A percentile compares a stretch with the other conserved stretches of the same genome.
Evolutionary conservation across 2,113 vertebrate species (phyloP).

Genomic region (Psittacus erithacus): DNA sequence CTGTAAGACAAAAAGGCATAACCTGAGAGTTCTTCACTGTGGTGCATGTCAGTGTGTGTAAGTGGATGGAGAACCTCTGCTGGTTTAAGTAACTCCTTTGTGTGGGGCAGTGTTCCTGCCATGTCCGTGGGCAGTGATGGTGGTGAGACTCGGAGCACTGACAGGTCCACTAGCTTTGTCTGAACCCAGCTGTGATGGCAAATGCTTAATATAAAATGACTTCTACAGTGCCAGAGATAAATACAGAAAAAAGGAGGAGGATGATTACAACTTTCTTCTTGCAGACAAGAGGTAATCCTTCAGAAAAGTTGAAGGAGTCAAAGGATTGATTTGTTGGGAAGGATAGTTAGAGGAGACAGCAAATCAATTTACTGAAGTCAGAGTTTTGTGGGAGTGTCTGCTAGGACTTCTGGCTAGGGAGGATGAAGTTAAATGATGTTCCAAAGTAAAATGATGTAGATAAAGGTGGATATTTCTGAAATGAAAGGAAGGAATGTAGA

Average conservation of each 20-base stretch:
- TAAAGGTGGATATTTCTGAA: neutral
- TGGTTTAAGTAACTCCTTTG: neutral
- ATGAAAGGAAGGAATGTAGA: neutral
- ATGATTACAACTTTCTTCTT: neutral
- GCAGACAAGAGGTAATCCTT: neutral
- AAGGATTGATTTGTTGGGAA: constrained; percentile 38
- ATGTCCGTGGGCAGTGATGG: neutral
- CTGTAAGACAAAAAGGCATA: neutral
- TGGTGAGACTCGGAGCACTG: neutral
- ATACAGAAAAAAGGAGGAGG: neutral
- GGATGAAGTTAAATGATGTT: neutral
- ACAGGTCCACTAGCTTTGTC: neutral
- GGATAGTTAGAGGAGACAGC: constrained; percentile 20
- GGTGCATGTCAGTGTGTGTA: neutral
- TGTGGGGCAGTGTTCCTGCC: rapidly evolving
- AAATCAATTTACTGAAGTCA: constrained; percentile 13
- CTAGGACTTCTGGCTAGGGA: neutral
- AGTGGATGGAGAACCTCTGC: neutral
- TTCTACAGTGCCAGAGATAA: neutral
- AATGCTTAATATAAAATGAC: neutral
- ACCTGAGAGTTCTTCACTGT: neutral
- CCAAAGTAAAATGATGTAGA: neutral
- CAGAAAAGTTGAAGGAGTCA: neutral
- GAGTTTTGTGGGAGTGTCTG: constrained; percentile 34
- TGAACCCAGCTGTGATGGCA: neutral